phyloP scores from a whole-genome alignment of 2,797 vertebrate genomes.

The Sebastes flavidus region DNA sequence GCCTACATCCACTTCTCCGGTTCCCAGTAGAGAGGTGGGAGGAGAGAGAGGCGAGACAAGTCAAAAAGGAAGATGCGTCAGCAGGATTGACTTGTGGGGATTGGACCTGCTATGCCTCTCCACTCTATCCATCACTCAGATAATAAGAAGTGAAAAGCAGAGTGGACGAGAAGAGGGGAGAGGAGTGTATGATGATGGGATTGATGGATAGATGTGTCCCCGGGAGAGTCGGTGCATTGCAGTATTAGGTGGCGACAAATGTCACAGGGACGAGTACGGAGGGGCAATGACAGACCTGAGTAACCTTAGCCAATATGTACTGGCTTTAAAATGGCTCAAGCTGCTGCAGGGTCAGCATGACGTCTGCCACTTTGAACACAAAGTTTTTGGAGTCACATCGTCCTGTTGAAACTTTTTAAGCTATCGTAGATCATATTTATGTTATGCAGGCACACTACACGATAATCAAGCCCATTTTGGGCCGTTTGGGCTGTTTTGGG shows the following conservation, averaged over 20 bases:
- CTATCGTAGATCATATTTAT: neutral
- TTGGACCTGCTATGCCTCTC: conserved; percentile 57
- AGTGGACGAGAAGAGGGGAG: conserved; percentile 44
- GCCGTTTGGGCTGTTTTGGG: too few species aligned
- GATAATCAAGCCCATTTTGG: too few species aligned
- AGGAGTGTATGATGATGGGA: conserved; percentile 59
- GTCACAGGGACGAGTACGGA: conserved; percentile 35
- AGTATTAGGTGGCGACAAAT: conserved; percentile 47
- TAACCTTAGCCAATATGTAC: conserved; percentile 41
- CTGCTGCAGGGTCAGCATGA: conserved; percentile 18
- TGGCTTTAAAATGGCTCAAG: conserved; percentile 11
- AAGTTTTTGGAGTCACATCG: neutral
- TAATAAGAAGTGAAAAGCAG: conserved; percentile 73
- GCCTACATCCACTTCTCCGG: conserved; percentile 62
- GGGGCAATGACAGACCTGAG: conserved; percentile 32
- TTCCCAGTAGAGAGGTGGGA: conserved; percentile 52
- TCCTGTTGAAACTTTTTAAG: neutral
- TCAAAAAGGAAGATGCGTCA: conserved; percentile 63
- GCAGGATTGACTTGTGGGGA: conserved; percentile 71
- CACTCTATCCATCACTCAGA: conserved; percentile 73
- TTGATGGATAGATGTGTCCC: conserved; percentile 67
- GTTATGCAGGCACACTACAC: neutral
- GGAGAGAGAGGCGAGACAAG: conserved; percentile 47
- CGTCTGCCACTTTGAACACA: neutral
- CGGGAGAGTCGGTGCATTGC: conserved; percentile 48